These are phyloP conservation scores for Struthidea cinerea DNA, from an alignment of 2,113 vertebrate genomes.

Conservation along the genomic window DNA sequence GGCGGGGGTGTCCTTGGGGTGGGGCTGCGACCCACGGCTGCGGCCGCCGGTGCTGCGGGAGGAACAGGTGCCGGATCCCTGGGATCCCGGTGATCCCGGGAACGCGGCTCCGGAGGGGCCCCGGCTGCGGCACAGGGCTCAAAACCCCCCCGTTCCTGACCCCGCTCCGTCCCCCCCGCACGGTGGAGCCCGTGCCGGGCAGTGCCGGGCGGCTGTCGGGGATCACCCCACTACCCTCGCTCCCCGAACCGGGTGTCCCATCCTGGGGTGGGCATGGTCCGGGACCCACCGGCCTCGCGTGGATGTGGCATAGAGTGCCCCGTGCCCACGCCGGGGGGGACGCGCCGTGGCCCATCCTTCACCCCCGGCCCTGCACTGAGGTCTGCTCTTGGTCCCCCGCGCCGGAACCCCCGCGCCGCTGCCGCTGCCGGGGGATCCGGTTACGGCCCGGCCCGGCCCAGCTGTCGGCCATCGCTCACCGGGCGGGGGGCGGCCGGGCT, in stretches of 20 bases:
- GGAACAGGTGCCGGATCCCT: not conserved
- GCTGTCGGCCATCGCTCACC: constrained; percentile 25
- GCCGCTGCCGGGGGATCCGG: not conserved
- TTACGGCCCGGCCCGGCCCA: constrained; percentile 4
- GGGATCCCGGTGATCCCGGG: not conserved
- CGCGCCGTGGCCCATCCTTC: not conserved
- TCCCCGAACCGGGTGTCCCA: not conserved
- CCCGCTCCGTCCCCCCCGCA: not conserved
- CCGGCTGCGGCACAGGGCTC: not conserved
- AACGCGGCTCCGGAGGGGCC: not conserved
- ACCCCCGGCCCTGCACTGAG: not conserved
- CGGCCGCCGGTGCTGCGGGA: not conserved
- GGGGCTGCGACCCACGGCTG: not conserved
- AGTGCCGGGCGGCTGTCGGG: not conserved
- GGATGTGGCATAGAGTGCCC: not conserved
- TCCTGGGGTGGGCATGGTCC: too few relatives aligned
- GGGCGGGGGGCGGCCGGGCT: not conserved
- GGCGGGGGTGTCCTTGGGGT: not conserved
- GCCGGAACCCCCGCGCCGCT: not conserved
- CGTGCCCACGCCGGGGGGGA: too few relatives aligned
- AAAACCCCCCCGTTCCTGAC: not conserved
- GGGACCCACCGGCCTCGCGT: not conserved
- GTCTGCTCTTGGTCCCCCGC: not conserved
- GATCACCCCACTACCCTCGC: too few relatives aligned
- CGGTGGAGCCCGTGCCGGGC: not conserved